Base-by-base conservation (phyloP, 2,888 invertebrate species). In the Agonopterix alstromeriana region DNA sequence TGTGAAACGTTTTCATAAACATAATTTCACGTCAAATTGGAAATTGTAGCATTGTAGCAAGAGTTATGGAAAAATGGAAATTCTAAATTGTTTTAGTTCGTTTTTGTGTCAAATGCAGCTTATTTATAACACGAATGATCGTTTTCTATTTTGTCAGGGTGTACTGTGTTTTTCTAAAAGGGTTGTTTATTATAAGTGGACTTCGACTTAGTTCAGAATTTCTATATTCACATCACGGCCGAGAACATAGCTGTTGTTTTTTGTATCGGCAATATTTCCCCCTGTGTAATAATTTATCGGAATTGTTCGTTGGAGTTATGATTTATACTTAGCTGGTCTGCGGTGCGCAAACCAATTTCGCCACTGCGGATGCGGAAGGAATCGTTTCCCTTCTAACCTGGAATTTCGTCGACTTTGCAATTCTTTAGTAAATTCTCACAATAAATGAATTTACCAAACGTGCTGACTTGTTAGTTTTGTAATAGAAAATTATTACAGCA, bases 301-400 rank as follows among this genome's bases (percentile, higher is more conserved):
- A 57, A 73, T 72, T 72, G 73, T 73, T 72, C 58, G 56, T 60
- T 60, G 52, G 56, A 67, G 68, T 70, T 72, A 58, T 73, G 77
- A 77, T 77, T 76, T 79, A 76, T 76, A 65, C 59, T 62, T 54
- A 63, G 59, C 55, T 46, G 60, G 58, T 62, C 57, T 61, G 61
- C 61, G 61, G 67, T 56, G 60, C 53, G 61, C 55, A 61, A 61
- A 65, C 60, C 60, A 66, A 68, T 73, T 70, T 67, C 58, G 54
- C 51, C 48, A 45, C 53, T 53, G 42, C 42, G 38, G 10, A 38
- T 49, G 48, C 51, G 57, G 54, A 62, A 60, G 51, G 49, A 52
- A 52, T 55, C 27, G 57, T 53, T 56, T 62, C 55, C 48, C 54
- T 53, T 54, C 54, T 57, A 53, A 49, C 52, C 48, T 55, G 49